Conservation (phyloP, 2,113 vertebrate species). For the Nyctibius bracteatus region DNA sequence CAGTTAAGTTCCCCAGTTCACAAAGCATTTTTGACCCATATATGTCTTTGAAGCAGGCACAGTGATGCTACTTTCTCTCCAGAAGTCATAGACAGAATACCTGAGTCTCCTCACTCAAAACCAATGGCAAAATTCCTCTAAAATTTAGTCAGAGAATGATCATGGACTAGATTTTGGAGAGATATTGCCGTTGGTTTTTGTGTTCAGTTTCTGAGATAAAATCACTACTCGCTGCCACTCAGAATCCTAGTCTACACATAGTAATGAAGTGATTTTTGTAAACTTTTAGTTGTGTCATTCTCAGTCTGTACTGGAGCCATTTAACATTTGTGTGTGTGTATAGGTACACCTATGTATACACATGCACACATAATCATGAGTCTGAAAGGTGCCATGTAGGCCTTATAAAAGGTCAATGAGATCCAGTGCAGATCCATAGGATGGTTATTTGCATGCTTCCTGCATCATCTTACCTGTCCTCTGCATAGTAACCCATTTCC, state of each 20-base stretch:
- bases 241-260: not conserved
- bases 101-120: not conserved
- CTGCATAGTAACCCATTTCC: not conserved
- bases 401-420: not conserved
- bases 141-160: not conserved
- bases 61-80: not conserved
- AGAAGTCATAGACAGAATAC: not conserved
- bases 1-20: not conserved
- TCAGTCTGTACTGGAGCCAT: not conserved
- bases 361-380: not conserved
- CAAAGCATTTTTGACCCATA: not conserved
- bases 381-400: not conserved
- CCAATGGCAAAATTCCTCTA: not conserved
- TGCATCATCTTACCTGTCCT: not conserved
- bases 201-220: not conserved
- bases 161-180: not conserved
- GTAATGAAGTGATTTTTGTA: not conserved
- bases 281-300: rapidly evolving
- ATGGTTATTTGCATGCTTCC: not conserved
- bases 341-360: rapidly evolving
- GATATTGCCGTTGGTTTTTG: not conserved
- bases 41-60: not conserved
- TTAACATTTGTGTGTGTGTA: rapidly evolving
- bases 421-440: not conserved
- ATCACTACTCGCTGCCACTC: not conserved